Percentiles rank a stretch among this genome's conserved stretches.
Evolutionary conservation across 2,888 invertebrate species (phyloP).

Genomic region (Hymenopus coronatus): DNA sequence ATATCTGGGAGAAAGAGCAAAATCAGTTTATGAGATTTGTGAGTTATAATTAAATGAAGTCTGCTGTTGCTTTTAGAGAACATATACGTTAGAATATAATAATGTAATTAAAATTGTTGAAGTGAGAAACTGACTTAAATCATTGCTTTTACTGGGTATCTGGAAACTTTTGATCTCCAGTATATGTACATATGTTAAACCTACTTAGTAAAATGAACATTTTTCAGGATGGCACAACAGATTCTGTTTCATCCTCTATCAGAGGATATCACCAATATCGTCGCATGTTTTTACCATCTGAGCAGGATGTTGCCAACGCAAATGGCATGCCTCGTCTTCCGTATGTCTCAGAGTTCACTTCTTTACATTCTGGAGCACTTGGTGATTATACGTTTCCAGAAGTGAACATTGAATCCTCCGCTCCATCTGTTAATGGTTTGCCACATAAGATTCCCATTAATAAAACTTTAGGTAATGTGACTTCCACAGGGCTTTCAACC

Average conservation of each 20-base stretch:
- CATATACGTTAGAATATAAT: no score
- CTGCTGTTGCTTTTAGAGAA: no score
- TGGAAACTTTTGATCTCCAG: no score
- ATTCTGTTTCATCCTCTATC: constrained; percentile 25
- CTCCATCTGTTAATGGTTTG: not conserved
- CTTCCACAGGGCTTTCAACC: constrained; percentile 40
- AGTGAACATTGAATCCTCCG: not conserved
- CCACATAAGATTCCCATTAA: constrained; percentile 4
- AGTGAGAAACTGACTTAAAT: no score
- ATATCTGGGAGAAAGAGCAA: no score
- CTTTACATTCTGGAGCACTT: constrained; percentile 39
- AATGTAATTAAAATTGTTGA: no score
- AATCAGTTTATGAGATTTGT: no score
- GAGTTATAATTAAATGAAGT: no score
- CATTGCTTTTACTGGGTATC: no score
- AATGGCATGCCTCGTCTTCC: constrained; percentile 38
- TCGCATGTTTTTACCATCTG: constrained; percentile 40
- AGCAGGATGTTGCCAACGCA: not conserved
- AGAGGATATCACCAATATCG: constrained; percentile 41
- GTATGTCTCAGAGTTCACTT: constrained; percentile 40
- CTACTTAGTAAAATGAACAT: not conserved
- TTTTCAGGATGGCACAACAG: constrained; percentile 40
- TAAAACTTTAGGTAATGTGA: constrained; percentile 32
- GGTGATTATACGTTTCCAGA: constrained; percentile 37
- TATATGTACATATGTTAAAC: no score